phyloP scores from a whole-genome alignment of 2,888 invertebrate genomes.

The Sisyra nigra region DNA sequence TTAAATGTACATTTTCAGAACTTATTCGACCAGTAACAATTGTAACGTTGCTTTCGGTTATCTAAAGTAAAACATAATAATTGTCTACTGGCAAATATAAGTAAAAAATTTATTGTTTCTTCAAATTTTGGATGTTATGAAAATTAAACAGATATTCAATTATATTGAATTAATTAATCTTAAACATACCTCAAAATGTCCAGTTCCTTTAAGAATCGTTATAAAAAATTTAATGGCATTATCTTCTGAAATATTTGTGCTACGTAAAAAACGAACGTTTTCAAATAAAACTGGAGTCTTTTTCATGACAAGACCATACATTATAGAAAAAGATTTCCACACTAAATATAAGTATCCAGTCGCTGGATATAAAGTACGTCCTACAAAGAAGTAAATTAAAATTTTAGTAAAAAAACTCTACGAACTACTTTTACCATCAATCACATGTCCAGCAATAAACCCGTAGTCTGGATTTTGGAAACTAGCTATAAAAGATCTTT shows the following conservation, averaged over 20 bases:
- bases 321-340: conserved; percentile 35
- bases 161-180: too few species aligned
- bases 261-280: conserved; percentile 39
- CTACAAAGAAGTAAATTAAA: conserved; percentile 16
- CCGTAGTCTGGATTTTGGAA: conserved; percentile 40
- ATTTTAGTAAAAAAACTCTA: neutral
- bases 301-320: conserved; percentile 22
- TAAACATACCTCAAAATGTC: conserved; percentile 25
- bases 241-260: conserved; percentile 33
- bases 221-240: conserved; percentile 20
- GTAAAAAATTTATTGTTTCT: too few species aligned
- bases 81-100: too few species aligned
- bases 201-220: conserved; percentile 26
- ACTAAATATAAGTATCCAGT: conserved; percentile 34
- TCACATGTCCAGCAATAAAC: conserved; percentile 62
- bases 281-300: conserved; percentile 38
- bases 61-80: too few species aligned
- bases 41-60: conserved; percentile 47
- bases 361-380: conserved; percentile 39
- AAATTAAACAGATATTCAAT: too few species aligned
- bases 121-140: too few species aligned
- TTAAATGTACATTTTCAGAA: conserved; percentile 36
- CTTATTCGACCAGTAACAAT: conserved; percentile 55
- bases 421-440: conserved; percentile 51
- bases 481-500: conserved; percentile 42